A percentile compares a stretch with the other conserved stretches of the same genome.
phyloP scores from a whole-genome alignment of 2,113 vertebrate species.

The Formicarius rufipectus region DNA sequence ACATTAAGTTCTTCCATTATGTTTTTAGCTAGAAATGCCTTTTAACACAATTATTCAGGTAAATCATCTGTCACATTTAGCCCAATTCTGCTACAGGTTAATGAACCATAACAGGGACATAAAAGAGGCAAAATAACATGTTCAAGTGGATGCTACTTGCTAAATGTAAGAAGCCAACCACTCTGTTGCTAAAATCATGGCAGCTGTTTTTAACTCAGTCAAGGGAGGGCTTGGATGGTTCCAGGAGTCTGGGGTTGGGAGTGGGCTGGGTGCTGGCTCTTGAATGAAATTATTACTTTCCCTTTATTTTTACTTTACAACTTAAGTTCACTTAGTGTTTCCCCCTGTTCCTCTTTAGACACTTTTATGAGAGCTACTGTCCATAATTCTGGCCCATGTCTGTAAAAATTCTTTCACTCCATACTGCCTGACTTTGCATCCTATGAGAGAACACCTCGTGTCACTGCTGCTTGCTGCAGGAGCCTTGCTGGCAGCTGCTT shows the following conservation, averaged over 20 bases:
- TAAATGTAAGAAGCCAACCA: not conserved
- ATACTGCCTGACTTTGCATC: accelerated
- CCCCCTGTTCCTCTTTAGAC: not conserved
- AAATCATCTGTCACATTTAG: not conserved
- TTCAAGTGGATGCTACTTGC: not conserved
- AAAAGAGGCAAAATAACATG: not conserved
- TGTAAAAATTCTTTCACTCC: not conserved
- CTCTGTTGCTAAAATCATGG: not conserved
- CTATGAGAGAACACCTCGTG: accelerated
- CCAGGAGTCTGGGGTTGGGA: not conserved
- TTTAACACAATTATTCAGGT: not conserved
- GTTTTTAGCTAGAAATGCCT: not conserved
- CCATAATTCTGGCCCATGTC: not conserved
- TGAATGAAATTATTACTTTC: not conserved
- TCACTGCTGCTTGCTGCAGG: not conserved
- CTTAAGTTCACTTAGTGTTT: not conserved
- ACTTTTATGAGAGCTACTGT: not conserved
- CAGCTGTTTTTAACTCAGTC: not conserved
- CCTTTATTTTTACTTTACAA: not conserved
- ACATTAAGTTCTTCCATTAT: not conserved
- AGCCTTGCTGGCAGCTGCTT: not conserved
- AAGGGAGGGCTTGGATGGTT: not conserved
- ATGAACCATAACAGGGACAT: not conserved
- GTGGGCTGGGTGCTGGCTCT: not conserved
- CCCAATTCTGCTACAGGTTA: not conserved